These are phyloP conservation scores for Acarapis woodi DNA, from an alignment of 1,140 invertebrate genomes.

Conservation along the genomic window DNA sequence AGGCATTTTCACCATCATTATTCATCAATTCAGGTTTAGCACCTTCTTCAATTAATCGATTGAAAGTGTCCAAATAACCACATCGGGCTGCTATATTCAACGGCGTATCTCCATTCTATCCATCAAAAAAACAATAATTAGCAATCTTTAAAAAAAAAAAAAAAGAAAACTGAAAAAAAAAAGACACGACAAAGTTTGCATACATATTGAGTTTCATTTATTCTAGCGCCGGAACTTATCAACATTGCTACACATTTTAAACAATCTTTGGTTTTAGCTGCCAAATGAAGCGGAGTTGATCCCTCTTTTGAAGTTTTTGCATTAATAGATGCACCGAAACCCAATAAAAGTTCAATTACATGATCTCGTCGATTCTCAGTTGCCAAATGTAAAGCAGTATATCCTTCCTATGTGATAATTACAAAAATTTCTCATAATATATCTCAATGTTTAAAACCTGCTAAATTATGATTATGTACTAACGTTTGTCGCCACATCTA, in stretches of 20 bases:
- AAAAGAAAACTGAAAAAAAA: too few species aligned
- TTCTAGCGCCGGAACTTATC: constrained; percentile 79
- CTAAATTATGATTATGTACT: too few species aligned
- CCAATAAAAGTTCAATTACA: constrained; percentile 85
- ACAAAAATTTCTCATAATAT: too few species aligned
- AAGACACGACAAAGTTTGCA: too few species aligned
- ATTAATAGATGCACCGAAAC: constrained; percentile 86
- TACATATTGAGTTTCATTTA: constrained; percentile 33
- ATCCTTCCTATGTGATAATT: constrained; percentile 44
- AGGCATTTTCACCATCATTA: constrained; percentile 29
- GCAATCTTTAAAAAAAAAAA: too few species aligned
- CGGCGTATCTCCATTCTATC: constrained; percentile 78
- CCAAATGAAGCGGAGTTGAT: constrained; percentile 84
- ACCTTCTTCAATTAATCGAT: constrained; percentile 57
- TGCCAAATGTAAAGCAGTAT: constrained; percentile 89
- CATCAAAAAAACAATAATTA: too few species aligned
- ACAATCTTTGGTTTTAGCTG: constrained; percentile 62
- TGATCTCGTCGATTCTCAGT: constrained; percentile 78
- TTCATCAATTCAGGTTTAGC: constrained; percentile 66
- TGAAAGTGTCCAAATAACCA: constrained; percentile 54
- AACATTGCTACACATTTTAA: constrained; percentile 89
- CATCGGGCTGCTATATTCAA: constrained; percentile 57
- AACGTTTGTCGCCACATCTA: too few species aligned
- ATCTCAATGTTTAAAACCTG: background rate
- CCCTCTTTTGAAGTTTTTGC: constrained; percentile 38